A percentile compares a stretch with the other conserved stretches of the same genome.
phyloP scores from a whole-genome alignment of 2,113 vertebrate species.

The Sturnira hondurensis region DNA sequence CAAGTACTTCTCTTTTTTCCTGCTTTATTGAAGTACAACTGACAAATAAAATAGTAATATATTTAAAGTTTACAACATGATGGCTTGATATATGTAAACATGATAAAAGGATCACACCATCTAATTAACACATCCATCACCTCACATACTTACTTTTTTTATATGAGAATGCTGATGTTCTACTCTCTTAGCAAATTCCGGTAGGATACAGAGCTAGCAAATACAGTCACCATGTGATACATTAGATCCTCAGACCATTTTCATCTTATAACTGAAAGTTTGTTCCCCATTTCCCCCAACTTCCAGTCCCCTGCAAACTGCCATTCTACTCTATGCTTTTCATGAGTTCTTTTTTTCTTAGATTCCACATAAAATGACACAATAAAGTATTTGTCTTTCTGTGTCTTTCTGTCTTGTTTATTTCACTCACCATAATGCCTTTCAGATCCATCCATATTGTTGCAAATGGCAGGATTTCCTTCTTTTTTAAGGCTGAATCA shows the following conservation, averaged over 20 bases:
- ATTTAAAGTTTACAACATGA: neutral
- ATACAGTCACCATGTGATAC: neutral
- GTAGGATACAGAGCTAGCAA: neutral
- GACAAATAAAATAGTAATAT: neutral
- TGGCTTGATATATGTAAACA: neutral
- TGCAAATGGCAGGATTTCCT: neutral
- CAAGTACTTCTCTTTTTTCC: neutral
- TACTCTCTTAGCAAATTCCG: neutral
- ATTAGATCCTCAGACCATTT: neutral
- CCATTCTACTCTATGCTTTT: neutral
- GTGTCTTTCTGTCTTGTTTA: neutral
- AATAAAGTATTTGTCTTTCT: neutral
- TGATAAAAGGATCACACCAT: neutral
- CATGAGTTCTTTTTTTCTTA: neutral
- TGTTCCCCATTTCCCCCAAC: neutral
- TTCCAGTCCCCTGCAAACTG: neutral
- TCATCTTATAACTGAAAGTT: neutral
- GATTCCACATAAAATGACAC: neutral
- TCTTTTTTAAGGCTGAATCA: neutral
- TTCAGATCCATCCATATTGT: neutral
- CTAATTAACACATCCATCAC: neutral
- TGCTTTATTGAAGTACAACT: neutral
- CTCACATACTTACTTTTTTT: neutral
- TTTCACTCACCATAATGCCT: neutral
- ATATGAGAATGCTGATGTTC: neutral